Evolutionary conservation across 2,113 vertebrate species (phyloP), one percentile per base, ranked within the genome.

Genomic region (Semicossyphus pulcher): DNA sequence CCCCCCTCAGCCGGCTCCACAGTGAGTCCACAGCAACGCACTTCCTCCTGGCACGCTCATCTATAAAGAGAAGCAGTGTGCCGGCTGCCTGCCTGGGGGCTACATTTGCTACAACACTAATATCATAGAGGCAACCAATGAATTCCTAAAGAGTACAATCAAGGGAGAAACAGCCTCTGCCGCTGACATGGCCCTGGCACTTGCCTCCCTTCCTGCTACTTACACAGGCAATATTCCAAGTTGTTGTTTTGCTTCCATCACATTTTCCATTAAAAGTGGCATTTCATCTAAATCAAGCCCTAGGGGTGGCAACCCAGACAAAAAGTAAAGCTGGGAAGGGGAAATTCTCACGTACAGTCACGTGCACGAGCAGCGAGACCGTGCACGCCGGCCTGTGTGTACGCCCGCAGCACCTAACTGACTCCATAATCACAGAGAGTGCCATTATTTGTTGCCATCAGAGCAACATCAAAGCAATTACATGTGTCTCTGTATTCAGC

Each of bases 231-330:
- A 90, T 86, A 86, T 91, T 92, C 83, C 86, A 57, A 81, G 85
- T 32, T 80, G 83, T 91, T 91, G 88, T 93, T 93, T 91, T 90
- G 91, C 90, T 92, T 93, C 92, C 88, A 94, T 95, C 91, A 92
- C 83, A 89, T 89, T 93, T 92, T 92, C 94, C 94, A 94, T 95
- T 95, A 95, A 95, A 94, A 93, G 90, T 96, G 94, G 94, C 92
- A 93, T 94, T 94, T 94, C 88, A 94, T 95, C 93, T 93, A 93
- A 94, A 94, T 93, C 93, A 93, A 94, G 92, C 92, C 95, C 94
- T 92, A 65, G 59, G 93, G 95, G 93, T 59, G 82, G 56, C 36
- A 90, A 82, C 67, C 61, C 80, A 83, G 57, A 92, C 90, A 92
- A 74, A 80, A 91, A 86, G 83, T 83, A 84, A 89, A 70, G 56